phyloP scores from a whole-genome alignment of 2,888 invertebrate genomes.

The Drosophila rellima region DNA sequence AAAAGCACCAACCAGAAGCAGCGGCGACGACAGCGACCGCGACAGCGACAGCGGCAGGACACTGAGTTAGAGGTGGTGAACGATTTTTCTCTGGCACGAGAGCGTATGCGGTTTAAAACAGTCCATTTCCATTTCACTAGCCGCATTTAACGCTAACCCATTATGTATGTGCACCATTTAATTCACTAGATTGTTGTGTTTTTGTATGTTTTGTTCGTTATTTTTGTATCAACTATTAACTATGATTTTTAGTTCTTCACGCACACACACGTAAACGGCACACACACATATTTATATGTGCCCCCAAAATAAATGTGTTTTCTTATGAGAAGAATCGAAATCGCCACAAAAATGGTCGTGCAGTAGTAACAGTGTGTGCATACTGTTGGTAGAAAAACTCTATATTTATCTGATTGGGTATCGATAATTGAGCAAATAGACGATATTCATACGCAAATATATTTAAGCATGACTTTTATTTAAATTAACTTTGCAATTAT shows the following conservation, averaged over 20 bases:
- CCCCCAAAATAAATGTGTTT: conserved; percentile 65
- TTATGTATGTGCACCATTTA: conserved; percentile 39
- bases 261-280: conserved; percentile 54
- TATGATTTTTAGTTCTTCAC: conserved; percentile 46
- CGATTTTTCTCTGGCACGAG: conserved; percentile 69
- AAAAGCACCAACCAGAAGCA: conserved; percentile 57
- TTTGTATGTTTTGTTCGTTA: conserved; percentile 19
- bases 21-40: conserved; percentile 45
- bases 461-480: not conserved
- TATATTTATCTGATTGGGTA: conserved; percentile 51
- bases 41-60: conserved; percentile 54
- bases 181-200: conserved; percentile 40
- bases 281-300: conserved; percentile 60
- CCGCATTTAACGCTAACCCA: conserved; percentile 52
- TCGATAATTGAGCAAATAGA: conserved; percentile 31
- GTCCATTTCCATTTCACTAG: conserved; percentile 41
- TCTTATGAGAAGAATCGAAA: conserved; percentile 67
- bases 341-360: conserved; percentile 66
- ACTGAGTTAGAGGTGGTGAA: conserved; percentile 66
- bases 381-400: conserved; percentile 29
- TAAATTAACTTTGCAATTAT: too few species aligned
- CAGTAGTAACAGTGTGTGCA: conserved; percentile 60
- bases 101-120: conserved; percentile 53
- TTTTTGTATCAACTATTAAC: conserved; percentile 21
- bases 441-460: conserved; percentile 2